Evolutionary conservation across 2,888 invertebrate species (phyloP).

Genomic region (Leucoptera coffeella): DNA sequence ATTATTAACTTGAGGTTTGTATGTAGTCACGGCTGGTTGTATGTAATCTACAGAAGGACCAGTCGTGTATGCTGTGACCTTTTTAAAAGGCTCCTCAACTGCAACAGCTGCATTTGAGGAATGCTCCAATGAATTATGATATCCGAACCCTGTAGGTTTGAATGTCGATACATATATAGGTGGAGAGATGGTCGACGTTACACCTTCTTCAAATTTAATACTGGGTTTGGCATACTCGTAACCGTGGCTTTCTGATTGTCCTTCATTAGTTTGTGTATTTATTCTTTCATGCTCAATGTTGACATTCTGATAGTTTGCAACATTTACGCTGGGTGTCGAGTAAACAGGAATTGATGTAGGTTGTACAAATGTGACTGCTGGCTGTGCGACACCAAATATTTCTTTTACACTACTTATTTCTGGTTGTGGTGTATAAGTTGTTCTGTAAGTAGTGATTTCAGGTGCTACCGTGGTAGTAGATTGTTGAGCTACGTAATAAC

Average conservation of each 20-base stretch:
- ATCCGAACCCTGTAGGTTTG: conserved; percentile 18
- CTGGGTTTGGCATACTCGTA: conserved; percentile 25
- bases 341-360: conserved; percentile 25
- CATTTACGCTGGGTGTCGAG: no score
- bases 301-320: no score
- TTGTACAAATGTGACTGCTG: conserved; percentile 34
- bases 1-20: conserved; percentile 22
- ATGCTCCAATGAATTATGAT: no score
- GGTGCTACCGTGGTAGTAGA: conserved; percentile 30
- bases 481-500: conserved; percentile 28
- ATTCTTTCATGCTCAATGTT: no score
- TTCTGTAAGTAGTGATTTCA: conserved; percentile 21
- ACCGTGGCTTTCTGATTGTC: conserved; percentile 13
- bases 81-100: conserved; percentile 31
- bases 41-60: conserved; percentile 19
- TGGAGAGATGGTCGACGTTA: conserved; percentile 20
- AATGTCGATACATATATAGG: conserved; percentile 22
- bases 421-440: conserved; percentile 25
- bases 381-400: conserved; percentile 35
- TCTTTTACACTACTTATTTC: conserved; percentile 35
- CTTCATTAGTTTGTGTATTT: no score
- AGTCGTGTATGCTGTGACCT: conserved; percentile 34
- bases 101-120: conserved; percentile 17
- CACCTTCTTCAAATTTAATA: conserved; percentile 28
- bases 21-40: conserved; percentile 20